A percentile compares a stretch with the other conserved stretches of the same genome.
Conservation (phyloP, 2,888 invertebrate genomes). For the Ormia ochracea region DNA sequence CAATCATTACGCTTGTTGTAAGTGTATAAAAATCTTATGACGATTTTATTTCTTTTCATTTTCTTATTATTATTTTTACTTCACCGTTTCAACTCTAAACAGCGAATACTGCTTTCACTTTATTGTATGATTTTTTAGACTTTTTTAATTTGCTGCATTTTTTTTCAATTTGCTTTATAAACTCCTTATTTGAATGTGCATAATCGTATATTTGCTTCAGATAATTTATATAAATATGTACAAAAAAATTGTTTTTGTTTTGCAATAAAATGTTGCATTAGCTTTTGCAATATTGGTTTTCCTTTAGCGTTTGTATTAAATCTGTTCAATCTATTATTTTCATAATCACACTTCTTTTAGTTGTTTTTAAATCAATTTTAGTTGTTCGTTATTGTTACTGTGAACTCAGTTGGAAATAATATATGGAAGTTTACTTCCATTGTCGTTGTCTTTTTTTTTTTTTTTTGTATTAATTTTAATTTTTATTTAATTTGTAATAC, state of each 20-base stretch:
- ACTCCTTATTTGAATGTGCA: neutral
- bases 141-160: slow-evolving; percentile 10
- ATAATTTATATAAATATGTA: slow-evolving; percentile 1
- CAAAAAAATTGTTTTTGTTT: slow-evolving; percentile 34
- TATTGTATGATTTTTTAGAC: slow-evolving; percentile 40
- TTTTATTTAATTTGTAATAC: slow-evolving; percentile 14
- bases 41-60: slow-evolving; percentile 33
- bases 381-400: slow-evolving; percentile 50
- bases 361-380: slow-evolving; percentile 22
- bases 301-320: slow-evolving; percentile 12
- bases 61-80: slow-evolving; percentile 9
- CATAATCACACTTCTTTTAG: slow-evolving; percentile 42
- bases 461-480: neutral
- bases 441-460: slow-evolving; percentile 16
- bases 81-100: neutral
- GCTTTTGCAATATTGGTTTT: neutral
- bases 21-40: neutral
- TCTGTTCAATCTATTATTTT: slow-evolving; percentile 46
- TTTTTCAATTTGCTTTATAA: slow-evolving; percentile 36
- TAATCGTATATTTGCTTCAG: neutral
- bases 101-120: slow-evolving; percentile 57
- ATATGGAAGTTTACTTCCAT: slow-evolving; percentile 60
- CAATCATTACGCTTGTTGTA: neutral
- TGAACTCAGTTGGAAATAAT: slow-evolving; percentile 57
- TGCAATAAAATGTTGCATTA: slow-evolving; percentile 27